These are phyloP conservation scores for Formica selysi DNA, from an alignment of 1,140 invertebrate species.

Conservation along the genomic window DNA sequence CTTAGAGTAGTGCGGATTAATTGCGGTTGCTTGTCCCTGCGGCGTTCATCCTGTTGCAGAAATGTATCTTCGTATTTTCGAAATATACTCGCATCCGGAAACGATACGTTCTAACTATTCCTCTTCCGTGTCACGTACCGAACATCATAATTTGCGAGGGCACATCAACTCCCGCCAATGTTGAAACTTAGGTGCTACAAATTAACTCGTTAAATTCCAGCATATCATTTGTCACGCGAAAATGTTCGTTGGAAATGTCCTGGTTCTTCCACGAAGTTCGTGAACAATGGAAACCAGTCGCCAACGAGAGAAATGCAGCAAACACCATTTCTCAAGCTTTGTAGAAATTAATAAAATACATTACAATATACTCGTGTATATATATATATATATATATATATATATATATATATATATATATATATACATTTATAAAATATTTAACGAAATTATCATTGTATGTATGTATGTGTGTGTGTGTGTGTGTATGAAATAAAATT, in stretches of 20 bases:
- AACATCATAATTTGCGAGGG: conserved; percentile 43
- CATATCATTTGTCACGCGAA: conserved; percentile 50
- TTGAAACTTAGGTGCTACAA: conserved; percentile 48
- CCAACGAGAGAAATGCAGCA: background rate
- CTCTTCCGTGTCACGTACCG: conserved; percentile 12
- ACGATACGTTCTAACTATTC: conserved; percentile 14
- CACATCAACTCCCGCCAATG: conserved; percentile 31
- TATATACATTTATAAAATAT: background rate
- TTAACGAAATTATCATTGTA: background rate
- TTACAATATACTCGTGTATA: background rate
- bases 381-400: no score
- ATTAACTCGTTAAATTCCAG: conserved; percentile 54
- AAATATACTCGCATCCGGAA: background rate
- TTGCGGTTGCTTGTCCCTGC: conserved; percentile 2
- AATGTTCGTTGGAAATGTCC: conserved; percentile 43
- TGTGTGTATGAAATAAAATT: background rate
- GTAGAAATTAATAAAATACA: conserved; percentile 44
- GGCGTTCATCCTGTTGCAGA: background rate
- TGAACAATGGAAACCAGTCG: conserved; percentile 24
- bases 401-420: no score
- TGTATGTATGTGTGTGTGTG: no score
- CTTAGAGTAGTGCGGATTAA: background rate
- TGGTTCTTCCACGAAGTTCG: conserved; percentile 32
- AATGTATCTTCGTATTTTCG: conserved; percentile 32
- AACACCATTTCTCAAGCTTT: conserved; percentile 28